These are phyloP conservation scores for Squalus acanthias DNA, from an alignment of 2,797 vertebrate genomes.

Conservation along the genomic window DNA sequence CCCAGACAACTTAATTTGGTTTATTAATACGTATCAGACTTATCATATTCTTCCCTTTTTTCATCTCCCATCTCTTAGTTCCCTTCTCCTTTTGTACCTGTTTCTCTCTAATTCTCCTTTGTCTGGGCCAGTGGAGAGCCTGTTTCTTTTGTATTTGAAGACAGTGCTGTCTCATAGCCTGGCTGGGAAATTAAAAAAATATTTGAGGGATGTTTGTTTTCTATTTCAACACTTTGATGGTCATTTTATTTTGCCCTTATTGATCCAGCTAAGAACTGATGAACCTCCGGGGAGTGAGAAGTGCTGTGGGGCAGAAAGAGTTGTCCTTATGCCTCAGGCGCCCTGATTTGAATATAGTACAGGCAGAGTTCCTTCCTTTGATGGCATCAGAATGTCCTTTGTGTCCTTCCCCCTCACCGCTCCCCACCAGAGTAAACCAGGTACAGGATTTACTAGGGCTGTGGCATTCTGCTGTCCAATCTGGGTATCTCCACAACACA, in stretches of 20 bases:
- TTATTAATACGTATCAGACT: background rate
- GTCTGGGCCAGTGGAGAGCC: background rate
- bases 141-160: background rate
- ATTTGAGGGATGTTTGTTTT: background rate
- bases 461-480: background rate
- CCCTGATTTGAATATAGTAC: background rate
- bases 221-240: background rate
- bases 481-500: background rate
- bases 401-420: background rate
- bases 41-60: background rate
- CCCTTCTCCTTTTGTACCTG: background rate
- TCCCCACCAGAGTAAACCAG: background rate
- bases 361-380: background rate
- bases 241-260: background rate
- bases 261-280: background rate
- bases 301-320: background rate
- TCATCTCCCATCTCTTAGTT: background rate
- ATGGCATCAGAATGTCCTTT: background rate
- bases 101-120: background rate
- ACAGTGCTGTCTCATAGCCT: background rate
- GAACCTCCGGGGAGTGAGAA: background rate
- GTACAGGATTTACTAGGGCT: background rate
- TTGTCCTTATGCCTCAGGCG: background rate
- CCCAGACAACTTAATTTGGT: background rate
- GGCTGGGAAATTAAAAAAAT: background rate